Evolutionary conservation across 2,888 invertebrate species (phyloP), one percentile per base, ranked within the genome.

Genomic region (Aspidiotus rigidus): DNA sequence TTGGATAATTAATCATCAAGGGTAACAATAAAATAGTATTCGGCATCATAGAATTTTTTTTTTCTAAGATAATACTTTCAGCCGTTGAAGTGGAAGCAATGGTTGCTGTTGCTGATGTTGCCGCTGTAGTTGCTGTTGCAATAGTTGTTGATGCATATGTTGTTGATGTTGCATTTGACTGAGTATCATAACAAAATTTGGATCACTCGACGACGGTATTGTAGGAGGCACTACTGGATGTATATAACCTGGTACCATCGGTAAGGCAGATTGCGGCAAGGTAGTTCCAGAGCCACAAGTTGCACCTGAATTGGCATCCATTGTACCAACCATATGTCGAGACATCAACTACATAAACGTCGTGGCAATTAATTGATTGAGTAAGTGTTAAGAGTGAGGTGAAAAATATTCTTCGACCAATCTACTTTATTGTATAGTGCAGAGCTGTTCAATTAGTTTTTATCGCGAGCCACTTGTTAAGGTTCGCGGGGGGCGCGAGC

Each of bases 91-190:
- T 16, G 73, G 73, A 61, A 71, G 73, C 42, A 72, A 71, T 15
- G 59, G 67, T 13, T 67, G 67, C 15, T 61, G 69, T 41, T 73
- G 73, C 53, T 73, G 72, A 63, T 73, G 71, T 67, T 72, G 73
- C 64, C 72, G 74, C 5, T 53, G 63, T 11, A 10, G 53, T 28
- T 53, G 63, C 7, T 54, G 54, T 57, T 73, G 73, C 71, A 71
- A 73, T 55, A 72, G 74, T 15, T 72, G 73, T 59, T 73, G 74
- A 61, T 71, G 73, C 59, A 72, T 72, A 64, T 72, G 74, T 56
- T 73, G 74, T 28, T 72, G 72, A 62, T 69, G 69, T 64, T 70
- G 70, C 44, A 60, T 70, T 70, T 70, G 64, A 28, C 17, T 40
- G 39, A 61, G 64, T 13, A 64, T 53, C 7, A 66, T 53, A 15